Evolutionary conservation across 2,797 vertebrate genomes (phyloP).

Genomic region (Furcifer pardalis): DNA sequence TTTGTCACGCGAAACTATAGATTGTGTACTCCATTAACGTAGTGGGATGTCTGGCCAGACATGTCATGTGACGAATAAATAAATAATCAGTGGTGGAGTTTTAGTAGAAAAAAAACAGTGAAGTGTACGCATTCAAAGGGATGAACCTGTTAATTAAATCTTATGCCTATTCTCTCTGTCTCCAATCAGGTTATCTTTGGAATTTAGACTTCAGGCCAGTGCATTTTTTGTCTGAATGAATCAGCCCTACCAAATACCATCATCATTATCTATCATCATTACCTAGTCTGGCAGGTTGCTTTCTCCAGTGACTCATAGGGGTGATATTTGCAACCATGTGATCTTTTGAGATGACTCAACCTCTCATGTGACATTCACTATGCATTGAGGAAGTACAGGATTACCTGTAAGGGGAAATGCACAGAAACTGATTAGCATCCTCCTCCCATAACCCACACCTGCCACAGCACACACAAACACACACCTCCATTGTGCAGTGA

Average conservation of each 20-base stretch:
- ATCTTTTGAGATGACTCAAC: neutral
- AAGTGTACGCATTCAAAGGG: neutral
- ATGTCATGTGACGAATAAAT: neutral
- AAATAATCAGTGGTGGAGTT: neutral
- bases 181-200: neutral
- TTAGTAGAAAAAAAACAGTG: neutral
- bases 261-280: too few species aligned
- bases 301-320: neutral
- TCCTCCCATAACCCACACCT: neutral
- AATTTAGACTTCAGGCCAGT: too few species aligned
- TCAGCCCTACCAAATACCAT: neutral
- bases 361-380: neutral
- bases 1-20: too few species aligned
- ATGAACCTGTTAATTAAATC: neutral
- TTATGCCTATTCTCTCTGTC: neutral
- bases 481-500: too few species aligned
- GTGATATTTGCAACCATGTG: slow-evolving; percentile 6
- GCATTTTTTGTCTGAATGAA: neutral
- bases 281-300: neutral
- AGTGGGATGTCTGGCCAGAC: too few species aligned
- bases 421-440: too few species aligned
- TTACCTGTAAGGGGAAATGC: neutral
- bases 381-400: neutral
- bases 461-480: too few species aligned
- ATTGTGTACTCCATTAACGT: too few species aligned